Percentiles rank a stretch among this genome's conserved stretches.
These are phyloP conservation scores for Potorous gilbertii DNA, from an alignment of 2,797 vertebrate genomes.

Conservation along the genomic window DNA sequence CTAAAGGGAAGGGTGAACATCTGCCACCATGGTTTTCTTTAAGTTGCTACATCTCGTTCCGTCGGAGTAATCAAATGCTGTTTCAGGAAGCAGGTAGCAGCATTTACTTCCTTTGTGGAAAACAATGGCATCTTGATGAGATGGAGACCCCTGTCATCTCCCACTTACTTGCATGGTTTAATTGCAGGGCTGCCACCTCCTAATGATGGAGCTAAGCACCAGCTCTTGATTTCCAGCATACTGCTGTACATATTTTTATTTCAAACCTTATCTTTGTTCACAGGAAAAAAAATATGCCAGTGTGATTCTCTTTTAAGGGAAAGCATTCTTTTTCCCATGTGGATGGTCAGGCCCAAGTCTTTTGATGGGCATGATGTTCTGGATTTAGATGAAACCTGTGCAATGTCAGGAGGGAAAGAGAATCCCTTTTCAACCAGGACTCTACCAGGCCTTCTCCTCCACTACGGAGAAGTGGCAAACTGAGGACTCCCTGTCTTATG, in stretches of 20 bases:
- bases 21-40: constrained; percentile 64
- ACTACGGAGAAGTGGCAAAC: no score
- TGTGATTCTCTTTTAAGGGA: constrained; percentile 30
- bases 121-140: constrained; percentile 77
- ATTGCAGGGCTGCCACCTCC: constrained; percentile 61
- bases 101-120: constrained; percentile 58
- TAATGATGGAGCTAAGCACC: constrained; percentile 65
- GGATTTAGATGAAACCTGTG: not conserved
- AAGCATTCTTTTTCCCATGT: not conserved
- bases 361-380: not conserved
- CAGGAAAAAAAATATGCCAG: not conserved
- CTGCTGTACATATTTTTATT: constrained; percentile 6
- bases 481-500: no score
- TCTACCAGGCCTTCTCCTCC: no score
- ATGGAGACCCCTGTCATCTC: constrained; percentile 48
- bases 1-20: constrained; percentile 58
- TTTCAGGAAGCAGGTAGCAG: constrained; percentile 76
- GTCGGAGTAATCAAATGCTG: constrained; percentile 67
- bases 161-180: constrained; percentile 30
- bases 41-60: constrained; percentile 61
- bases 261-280: not conserved
- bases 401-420: no score
- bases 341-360: not conserved
- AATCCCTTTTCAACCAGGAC: no score
- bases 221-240: constrained; percentile 44